A percentile compares a stretch with the other conserved stretches of the same genome.
These are phyloP conservation scores for Notarius lentiginosus DNA, from an alignment of 2,113 vertebrate genomes.

Conservation along the genomic window DNA sequence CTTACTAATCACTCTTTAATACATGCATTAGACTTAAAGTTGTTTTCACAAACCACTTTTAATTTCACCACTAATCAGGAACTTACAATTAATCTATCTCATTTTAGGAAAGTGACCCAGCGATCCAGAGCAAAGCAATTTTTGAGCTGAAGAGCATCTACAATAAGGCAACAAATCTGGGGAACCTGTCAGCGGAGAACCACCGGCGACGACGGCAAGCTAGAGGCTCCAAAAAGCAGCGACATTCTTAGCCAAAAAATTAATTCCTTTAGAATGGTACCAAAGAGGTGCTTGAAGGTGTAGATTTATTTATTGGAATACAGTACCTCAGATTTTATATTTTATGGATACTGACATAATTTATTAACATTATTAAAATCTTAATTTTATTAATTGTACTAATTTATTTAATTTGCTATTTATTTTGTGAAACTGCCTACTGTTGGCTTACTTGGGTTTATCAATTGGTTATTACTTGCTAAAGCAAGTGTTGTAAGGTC, in stretches of 20 bases:
- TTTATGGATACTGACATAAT: conserved; percentile 34
- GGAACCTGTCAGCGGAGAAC: conserved; percentile 9
- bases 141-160: conserved; percentile 41
- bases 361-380: conserved; percentile 35
- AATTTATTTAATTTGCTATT: conserved; percentile 38
- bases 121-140: conserved; percentile 47
- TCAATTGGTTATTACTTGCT: conserved; percentile 15
- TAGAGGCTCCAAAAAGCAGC: conserved; percentile 17
- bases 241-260: background rate
- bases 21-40: background rate
- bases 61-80: background rate
- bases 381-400: conserved; percentile 33
- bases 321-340: background rate
- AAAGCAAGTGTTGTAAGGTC: conserved; percentile 41
- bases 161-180: conserved; percentile 27
- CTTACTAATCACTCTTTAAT: background rate
- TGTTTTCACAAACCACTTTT: background rate
- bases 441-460: background rate
- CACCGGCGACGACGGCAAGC: conserved; percentile 38
- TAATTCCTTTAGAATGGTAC: conserved; percentile 9
- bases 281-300: background rate
- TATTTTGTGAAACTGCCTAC: background rate
- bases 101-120: conserved; percentile 44
- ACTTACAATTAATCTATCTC: background rate
- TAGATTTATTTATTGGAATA: conserved; percentile 21